Conservation (phyloP, 2,888 invertebrate species). For the Iselma pallidipennis region DNA sequence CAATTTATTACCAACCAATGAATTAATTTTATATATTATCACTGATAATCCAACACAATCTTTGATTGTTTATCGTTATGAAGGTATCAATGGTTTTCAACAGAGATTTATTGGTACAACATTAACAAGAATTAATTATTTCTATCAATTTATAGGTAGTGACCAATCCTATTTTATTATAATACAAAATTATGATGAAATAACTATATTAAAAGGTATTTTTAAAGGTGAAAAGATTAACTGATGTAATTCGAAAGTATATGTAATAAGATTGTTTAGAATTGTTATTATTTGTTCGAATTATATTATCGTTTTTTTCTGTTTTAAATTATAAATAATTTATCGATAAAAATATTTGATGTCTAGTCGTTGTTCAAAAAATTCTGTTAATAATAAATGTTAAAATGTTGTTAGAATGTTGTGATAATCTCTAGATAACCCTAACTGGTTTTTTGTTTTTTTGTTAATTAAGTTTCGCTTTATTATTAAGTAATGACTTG, state of each 20-base stretch:
- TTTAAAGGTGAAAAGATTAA: conserved; percentile 42
- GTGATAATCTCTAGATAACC: background rate
- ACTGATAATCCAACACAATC: conserved; percentile 51
- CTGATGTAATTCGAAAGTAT: conserved; percentile 33
- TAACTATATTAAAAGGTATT: conserved; percentile 43
- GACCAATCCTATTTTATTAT: conserved; percentile 44
- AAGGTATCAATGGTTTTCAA: conserved; percentile 55
- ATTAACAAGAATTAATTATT: conserved; percentile 27
- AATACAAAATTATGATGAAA: conserved; percentile 37
- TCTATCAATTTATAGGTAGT: conserved; percentile 40
- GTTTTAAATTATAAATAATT: background rate
- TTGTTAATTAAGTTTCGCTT: background rate
- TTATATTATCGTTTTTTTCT: background rate
- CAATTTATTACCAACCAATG: conserved; percentile 51
- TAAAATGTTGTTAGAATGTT: background rate
- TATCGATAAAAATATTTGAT: background rate
- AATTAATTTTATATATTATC: conserved; percentile 55
- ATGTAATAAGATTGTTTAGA: conserved; percentile 19
- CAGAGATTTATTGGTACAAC: conserved; percentile 37
- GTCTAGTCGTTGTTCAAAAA: background rate
- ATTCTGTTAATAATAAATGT: background rate
- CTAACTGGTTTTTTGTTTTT: background rate
- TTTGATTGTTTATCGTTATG: conserved; percentile 53
- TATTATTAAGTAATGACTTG: background rate
- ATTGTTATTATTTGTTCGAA: background rate